Evolutionary conservation across 2,797 vertebrate genomes (phyloP).

Genomic region (Myotis planiceps): DNA sequence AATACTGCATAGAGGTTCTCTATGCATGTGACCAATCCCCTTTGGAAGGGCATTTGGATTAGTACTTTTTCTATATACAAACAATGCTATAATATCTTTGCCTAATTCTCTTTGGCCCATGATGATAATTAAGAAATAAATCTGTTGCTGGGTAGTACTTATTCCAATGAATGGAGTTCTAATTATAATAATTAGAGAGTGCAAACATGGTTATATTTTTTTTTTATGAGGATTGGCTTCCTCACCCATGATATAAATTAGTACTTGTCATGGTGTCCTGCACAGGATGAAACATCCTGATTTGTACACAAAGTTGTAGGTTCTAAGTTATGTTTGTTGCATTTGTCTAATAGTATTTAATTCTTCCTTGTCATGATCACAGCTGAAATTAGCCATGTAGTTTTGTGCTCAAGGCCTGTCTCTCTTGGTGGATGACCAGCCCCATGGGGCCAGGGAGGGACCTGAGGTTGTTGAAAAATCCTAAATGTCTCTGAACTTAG

Average conservation of each 20-base stretch:
- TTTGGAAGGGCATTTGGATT: neutral
- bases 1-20: neutral
- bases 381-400: neutral
- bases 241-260: neutral
- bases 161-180: neutral
- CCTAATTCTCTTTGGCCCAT: neutral
- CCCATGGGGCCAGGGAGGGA: neutral
- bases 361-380: neutral
- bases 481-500: constrained; percentile 4
- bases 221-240: neutral
- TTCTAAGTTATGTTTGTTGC: neutral
- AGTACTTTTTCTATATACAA: neutral
- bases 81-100: neutral
- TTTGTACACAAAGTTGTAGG: neutral
- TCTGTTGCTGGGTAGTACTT: neutral
- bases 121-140: neutral
- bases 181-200: neutral
- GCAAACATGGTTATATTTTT: neutral
- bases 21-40: neutral
- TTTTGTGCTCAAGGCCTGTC: neutral
- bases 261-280: accelerated
- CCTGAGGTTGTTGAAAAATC: neutral
- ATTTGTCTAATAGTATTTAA: neutral
- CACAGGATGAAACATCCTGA: neutral
- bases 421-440: neutral